Conservation (phyloP, 1,140 invertebrate species). For the Chironomus striatipennis region DNA sequence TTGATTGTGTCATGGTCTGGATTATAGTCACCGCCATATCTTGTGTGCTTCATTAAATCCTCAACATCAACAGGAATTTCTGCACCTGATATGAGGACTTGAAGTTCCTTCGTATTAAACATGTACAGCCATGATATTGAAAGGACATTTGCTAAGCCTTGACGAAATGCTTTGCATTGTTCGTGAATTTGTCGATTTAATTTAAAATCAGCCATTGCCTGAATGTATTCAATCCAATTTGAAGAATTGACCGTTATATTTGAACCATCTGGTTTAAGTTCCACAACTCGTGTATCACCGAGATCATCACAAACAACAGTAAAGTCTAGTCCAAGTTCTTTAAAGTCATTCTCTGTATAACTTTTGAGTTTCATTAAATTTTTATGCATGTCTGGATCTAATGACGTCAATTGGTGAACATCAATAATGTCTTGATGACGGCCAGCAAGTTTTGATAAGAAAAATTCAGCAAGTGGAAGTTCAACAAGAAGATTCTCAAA, state of each 20-base stretch:
- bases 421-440: slow-evolving; percentile 69
- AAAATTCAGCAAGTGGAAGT: slow-evolving; percentile 87
- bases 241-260: slow-evolving; percentile 83
- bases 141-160: slow-evolving; percentile 81
- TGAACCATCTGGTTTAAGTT: slow-evolving; percentile 81
- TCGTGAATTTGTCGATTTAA: slow-evolving; percentile 82
- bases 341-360: slow-evolving; percentile 62
- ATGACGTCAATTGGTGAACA: slow-evolving; percentile 85
- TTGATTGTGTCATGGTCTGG: slow-evolving; percentile 67
- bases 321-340: slow-evolving; percentile 84
- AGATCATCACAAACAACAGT: slow-evolving; percentile 83
- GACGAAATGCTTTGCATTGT: slow-evolving; percentile 78
- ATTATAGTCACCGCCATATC: slow-evolving; percentile 77
- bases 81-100: slow-evolving; percentile 89
- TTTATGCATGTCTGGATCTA: slow-evolving; percentile 86
- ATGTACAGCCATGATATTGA: slow-evolving; percentile 86
- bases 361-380: slow-evolving; percentile 84
- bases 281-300: slow-evolving; percentile 79
- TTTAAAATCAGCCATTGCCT: slow-evolving; percentile 92
- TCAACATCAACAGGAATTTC: slow-evolving; percentile 84
- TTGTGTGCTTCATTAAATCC: slow-evolving; percentile 77
- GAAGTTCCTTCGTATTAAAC: slow-evolving; percentile 91
- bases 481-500: slow-evolving; percentile 94
- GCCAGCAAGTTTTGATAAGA: slow-evolving; percentile 77
- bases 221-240: slow-evolving; percentile 95